Conservation (phyloP, 2,113 vertebrate genomes). For the Neomonachus schauinslandi region DNA sequence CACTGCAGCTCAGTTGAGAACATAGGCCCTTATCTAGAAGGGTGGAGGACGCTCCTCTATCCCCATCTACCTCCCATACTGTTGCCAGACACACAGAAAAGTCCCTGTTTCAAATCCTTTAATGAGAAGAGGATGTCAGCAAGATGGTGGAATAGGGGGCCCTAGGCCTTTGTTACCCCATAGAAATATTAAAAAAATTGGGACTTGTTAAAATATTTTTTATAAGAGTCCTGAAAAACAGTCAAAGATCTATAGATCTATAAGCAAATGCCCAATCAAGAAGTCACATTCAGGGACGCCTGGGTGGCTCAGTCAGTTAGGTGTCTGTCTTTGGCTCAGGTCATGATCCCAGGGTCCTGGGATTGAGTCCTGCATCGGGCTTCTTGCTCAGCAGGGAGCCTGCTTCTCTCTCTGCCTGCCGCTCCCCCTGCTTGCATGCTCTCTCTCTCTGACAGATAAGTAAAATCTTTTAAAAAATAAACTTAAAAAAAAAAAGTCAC, state of each 20-base stretch:
- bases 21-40: not conserved
- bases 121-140: not conserved
- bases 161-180: not conserved
- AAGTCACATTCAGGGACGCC: not conserved
- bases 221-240: not conserved
- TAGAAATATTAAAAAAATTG: not conserved
- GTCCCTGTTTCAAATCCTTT: not conserved
- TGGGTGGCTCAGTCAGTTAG: too few relatives aligned
- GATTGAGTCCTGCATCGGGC: too few relatives aligned
- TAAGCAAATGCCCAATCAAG: not conserved
- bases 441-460: too few relatives aligned
- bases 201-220: not conserved
- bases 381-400: too few relatives aligned
- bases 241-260: not conserved
- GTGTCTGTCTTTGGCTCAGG: too few relatives aligned
- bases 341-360: too few relatives aligned
- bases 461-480: too few relatives aligned
- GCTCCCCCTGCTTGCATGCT: too few relatives aligned
- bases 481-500: not conserved
- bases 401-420: too few relatives aligned
- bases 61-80: not conserved
- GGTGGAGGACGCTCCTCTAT: not conserved
- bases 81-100: not conserved
- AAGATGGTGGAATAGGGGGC: not conserved
- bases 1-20: not conserved